phyloP scores from a whole-genome alignment of 2,797 vertebrate genomes.

The Enteromius thamalakanensis region DNA sequence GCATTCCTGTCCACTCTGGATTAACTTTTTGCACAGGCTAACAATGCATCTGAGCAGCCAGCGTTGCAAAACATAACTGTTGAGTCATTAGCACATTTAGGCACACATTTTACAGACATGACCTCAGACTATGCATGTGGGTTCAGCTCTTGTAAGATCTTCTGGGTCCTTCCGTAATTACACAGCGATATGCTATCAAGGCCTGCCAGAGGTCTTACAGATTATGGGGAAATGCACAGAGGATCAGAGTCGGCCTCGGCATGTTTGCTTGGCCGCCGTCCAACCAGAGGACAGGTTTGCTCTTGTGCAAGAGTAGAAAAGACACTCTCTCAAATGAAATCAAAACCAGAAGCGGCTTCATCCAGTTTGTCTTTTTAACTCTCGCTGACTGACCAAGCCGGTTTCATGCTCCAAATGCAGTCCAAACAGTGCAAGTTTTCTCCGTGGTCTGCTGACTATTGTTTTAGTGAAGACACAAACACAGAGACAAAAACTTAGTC shows the following conservation, averaged over 20 bases:
- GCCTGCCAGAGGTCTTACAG: constrained; percentile 78
- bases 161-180: constrained; percentile 66
- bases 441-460: constrained; percentile 55
- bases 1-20: background rate
- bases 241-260: constrained; percentile 80
- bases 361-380: constrained; percentile 33
- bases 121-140: constrained; percentile 24
- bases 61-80: background rate
- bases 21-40: background rate
- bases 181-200: constrained; percentile 80
- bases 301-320: constrained; percentile 70
- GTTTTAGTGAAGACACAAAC: constrained; percentile 34
- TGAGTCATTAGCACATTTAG: background rate
- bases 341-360: constrained; percentile 51
- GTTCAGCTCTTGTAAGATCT: background rate
- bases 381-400: constrained; percentile 54
- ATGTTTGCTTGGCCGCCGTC: constrained; percentile 78
- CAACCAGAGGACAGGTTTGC: constrained; percentile 80
- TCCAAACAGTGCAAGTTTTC: constrained; percentile 28
- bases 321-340: constrained; percentile 48
- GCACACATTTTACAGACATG: background rate
- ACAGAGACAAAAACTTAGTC: constrained; percentile 13
- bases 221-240: constrained; percentile 78
- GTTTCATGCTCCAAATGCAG: constrained; percentile 48
- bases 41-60: background rate